Percentiles rank a stretch among this genome's conserved stretches.
These are phyloP conservation scores for Coenonympha arcania DNA, from an alignment of 2,888 invertebrate genomes.

Conservation along the genomic window DNA sequence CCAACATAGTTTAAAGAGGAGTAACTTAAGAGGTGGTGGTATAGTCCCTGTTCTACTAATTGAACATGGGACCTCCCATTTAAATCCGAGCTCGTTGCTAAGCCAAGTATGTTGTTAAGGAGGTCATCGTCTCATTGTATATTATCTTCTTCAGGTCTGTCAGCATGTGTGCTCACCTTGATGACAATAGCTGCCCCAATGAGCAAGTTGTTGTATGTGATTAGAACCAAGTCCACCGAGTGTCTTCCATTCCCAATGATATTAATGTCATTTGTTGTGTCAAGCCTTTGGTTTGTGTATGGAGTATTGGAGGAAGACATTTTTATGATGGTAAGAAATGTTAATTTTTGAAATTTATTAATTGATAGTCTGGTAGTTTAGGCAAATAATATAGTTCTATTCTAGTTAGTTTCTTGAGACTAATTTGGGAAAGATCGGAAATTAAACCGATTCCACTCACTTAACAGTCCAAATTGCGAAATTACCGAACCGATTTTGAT, in stretches of 20 bases:
- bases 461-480: too few species aligned
- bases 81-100: too few species aligned
- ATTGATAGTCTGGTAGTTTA: not conserved
- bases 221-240: conserved; percentile 85
- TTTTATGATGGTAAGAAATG: conserved; percentile 80
- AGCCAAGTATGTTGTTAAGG: too few species aligned
- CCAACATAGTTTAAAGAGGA: too few species aligned
- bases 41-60: too few species aligned
- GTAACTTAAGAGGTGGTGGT: too few species aligned
- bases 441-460: too few species aligned
- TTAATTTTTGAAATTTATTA: not conserved
- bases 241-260: conserved; percentile 92
- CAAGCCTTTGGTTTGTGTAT: conserved; percentile 88
- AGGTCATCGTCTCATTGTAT: not conserved
- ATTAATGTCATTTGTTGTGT: conserved; percentile 85
- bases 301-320: conserved; percentile 84
- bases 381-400: too few species aligned
- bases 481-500: too few species aligned
- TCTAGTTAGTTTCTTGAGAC: too few species aligned
- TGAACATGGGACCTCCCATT: too few species aligned
- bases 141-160: conserved; percentile 65
- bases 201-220: conserved; percentile 84
- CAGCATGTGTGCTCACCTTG: conserved; percentile 83
- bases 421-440: too few species aligned
- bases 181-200: conserved; percentile 88